Percentiles rank a stretch among this genome's conserved stretches.
phyloP scores from a whole-genome alignment of 2,113 vertebrate species.

The Thalassoma bifasciatum region DNA sequence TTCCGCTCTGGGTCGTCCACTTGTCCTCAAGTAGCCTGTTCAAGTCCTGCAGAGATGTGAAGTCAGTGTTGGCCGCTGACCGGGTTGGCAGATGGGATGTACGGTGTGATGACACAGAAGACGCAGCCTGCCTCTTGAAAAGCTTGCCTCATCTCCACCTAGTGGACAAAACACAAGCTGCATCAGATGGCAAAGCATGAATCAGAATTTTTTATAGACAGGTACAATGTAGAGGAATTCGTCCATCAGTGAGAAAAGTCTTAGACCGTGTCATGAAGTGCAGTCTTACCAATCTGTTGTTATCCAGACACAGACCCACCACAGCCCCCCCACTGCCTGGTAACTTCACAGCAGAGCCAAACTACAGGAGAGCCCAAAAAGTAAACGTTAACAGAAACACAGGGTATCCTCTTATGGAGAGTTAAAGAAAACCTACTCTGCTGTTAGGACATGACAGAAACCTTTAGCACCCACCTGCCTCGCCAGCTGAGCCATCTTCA shows the following conservation, averaged over 20 bases:
- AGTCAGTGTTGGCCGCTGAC: conserved; percentile 23
- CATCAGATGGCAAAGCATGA: conserved; percentile 5
- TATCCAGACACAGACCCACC: conserved; percentile 83
- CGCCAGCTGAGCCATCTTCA: conserved; percentile 85
- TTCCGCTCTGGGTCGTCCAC: not conserved
- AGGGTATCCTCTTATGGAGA: not conserved
- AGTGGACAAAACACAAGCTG: conserved; percentile 48
- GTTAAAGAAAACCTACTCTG: conserved; percentile 2
- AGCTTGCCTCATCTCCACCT: conserved; percentile 86
- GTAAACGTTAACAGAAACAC: not conserved
- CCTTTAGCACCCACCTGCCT: conserved; percentile 75
- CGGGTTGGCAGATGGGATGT: conserved; percentile 68
- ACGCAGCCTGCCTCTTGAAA: conserved; percentile 87
- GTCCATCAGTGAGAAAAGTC: no score
- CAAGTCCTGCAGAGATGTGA: not conserved
- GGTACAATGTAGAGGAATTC: no score
- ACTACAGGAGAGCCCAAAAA: conserved; percentile 67
- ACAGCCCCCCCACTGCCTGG: conserved; percentile 88
- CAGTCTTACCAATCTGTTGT: conserved; percentile 74
- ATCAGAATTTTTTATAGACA: not conserved
- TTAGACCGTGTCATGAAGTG: no score
- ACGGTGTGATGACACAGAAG: conserved; percentile 83
- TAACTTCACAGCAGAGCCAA: conserved; percentile 85
- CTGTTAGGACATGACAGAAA: not conserved
- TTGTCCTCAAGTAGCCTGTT: not conserved